Conservation (phyloP, 2,888 invertebrate genomes). For the Xestia rhomboidea region DNA sequence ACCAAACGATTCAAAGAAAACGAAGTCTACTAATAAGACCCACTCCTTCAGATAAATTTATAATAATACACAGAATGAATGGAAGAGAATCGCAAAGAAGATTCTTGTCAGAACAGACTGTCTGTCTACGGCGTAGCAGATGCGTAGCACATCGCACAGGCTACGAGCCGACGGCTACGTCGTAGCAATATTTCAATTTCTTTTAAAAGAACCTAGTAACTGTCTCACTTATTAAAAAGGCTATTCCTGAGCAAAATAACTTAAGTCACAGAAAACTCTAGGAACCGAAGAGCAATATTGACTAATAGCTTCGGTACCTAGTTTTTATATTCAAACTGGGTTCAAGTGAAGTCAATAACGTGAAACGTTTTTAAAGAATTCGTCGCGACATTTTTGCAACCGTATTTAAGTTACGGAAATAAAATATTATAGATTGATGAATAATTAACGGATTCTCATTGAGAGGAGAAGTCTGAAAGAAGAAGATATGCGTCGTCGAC, state of each 20-base stretch:
- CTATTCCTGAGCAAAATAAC: background rate
- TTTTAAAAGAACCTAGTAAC: background rate
- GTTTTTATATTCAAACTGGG: conserved; percentile 18
- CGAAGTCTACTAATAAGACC: background rate
- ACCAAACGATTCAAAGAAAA: background rate
- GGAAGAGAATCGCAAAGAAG: background rate
- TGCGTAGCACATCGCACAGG: background rate
- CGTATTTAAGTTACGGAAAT: too few species aligned
- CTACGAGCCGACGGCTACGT: conserved; percentile 14
- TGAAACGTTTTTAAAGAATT: background rate
- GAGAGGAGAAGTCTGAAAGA: background rate
- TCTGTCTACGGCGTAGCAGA: conserved; percentile 18
- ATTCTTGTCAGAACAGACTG: background rate
- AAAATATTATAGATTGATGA: background rate
- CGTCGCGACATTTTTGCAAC: background rate
- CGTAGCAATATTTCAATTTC: conserved; percentile 12
- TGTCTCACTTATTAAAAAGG: background rate
- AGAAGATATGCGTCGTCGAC: background rate
- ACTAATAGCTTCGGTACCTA: conserved; percentile 10
- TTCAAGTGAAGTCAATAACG: conserved; percentile 26
- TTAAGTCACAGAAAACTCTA: background rate
- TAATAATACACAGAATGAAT: background rate
- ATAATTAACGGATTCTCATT: background rate
- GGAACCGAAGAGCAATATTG: background rate
- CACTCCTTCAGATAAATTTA: background rate